Evolutionary conservation across 2,888 invertebrate species (phyloP).

Genomic region (Caenorhabditis wallacei): DNA sequence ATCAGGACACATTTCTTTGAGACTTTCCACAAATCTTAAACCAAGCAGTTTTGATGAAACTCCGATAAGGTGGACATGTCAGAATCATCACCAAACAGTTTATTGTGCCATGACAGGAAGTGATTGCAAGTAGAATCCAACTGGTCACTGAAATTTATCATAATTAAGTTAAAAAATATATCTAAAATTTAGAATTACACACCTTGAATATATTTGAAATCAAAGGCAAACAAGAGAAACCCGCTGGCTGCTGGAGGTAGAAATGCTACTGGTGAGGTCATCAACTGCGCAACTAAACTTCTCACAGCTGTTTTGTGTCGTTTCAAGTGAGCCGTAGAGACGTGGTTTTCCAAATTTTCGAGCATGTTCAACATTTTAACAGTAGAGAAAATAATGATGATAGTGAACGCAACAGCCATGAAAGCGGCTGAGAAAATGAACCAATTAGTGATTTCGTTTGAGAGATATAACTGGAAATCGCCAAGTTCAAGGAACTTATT

Average conservation of each 20-base stretch:
- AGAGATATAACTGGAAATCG: slow-evolving; percentile 35
- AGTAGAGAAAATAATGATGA: slow-evolving; percentile 30
- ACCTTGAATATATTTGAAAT: slow-evolving; percentile 40
- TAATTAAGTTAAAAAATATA: too few relatives aligned
- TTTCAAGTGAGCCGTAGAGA: slow-evolving; percentile 27
- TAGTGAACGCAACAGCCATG: not conserved
- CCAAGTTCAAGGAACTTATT: slow-evolving; percentile 29
- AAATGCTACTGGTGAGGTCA: slow-evolving; percentile 31
- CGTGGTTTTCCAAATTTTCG: slow-evolving; percentile 23
- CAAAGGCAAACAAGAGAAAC: slow-evolving; percentile 15
- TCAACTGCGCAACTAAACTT: slow-evolving; percentile 35
- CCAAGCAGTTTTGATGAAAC: not conserved
- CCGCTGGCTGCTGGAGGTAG: slow-evolving; percentile 38
- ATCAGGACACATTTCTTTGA: not conserved
- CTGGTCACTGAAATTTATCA: slow-evolving; percentile 16
- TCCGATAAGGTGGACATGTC: slow-evolving; percentile 45
- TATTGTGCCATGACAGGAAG: slow-evolving; percentile 32
- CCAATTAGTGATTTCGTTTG: slow-evolving; percentile 17
- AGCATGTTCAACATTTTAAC: slow-evolving; percentile 29
- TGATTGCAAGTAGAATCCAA: slow-evolving; percentile 27
- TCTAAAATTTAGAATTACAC: not conserved
- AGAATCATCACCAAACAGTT: slow-evolving; percentile 51
- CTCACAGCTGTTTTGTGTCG: slow-evolving; percentile 34
- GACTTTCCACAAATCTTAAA: not conserved
- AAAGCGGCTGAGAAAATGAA: slow-evolving; percentile 22